Evolutionary conservation across 2,797 vertebrate genomes (phyloP).

Genomic region (Acropternis orthonyx): DNA sequence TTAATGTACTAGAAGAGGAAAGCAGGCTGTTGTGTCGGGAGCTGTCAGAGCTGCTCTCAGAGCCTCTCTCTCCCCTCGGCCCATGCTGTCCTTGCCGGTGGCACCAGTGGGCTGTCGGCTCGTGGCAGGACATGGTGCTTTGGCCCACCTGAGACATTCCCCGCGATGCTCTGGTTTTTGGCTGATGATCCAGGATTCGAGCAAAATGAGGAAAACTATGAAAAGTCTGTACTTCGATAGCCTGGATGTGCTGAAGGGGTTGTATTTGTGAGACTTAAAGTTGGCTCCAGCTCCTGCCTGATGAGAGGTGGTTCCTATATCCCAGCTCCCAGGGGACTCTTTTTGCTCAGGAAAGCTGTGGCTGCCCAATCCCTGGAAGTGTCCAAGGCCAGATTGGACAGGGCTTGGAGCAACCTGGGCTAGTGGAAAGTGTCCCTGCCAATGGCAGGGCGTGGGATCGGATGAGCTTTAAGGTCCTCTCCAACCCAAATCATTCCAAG

Average conservation of each 20-base stretch:
- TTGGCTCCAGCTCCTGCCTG: not conserved
- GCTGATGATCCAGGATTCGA: not conserved
- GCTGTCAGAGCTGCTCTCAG: accelerated
- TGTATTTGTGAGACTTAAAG: not conserved
- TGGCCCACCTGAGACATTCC: not conserved
- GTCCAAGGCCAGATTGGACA: accelerated
- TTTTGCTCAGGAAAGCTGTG: not conserved
- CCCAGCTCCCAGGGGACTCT: not conserved
- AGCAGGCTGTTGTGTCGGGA: not conserved
- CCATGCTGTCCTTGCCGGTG: accelerated
- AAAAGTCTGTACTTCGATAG: not conserved
- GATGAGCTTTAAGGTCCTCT: not conserved
- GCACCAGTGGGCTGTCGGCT: not conserved
- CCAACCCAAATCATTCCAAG: not conserved
- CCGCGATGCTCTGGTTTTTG: accelerated
- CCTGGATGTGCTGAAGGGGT: not conserved
- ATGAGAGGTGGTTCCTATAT: not conserved
- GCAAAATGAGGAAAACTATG: not conserved
- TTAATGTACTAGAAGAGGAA: not conserved
- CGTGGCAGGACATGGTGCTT: accelerated
- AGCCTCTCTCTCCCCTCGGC: accelerated
- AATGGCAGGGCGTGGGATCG: accelerated
- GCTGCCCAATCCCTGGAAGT: not conserved
- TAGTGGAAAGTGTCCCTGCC: not conserved
- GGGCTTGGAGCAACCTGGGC: not conserved